Evolutionary conservation across 2,113 vertebrate species (phyloP).

Genomic region (Excalfactoria chinensis): DNA sequence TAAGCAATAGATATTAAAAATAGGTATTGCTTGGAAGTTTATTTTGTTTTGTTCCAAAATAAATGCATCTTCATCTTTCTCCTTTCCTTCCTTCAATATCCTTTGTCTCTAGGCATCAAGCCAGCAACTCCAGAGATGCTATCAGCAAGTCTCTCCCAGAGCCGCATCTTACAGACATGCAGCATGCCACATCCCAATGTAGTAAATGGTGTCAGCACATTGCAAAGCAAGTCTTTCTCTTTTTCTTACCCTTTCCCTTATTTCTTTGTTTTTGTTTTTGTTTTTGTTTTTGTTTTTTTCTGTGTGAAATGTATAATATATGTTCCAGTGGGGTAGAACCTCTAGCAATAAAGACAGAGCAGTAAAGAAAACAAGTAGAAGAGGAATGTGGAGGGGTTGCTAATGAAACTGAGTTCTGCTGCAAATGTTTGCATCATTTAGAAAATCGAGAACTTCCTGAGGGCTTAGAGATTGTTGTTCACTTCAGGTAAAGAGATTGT

Average conservation of each 20-base stretch:
- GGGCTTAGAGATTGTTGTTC: background rate
- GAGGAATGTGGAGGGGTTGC: background rate
- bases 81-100: background rate
- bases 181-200: slow-evolving; percentile 82
- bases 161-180: slow-evolving; percentile 84
- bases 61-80: background rate
- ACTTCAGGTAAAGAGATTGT: background rate
- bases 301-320: background rate
- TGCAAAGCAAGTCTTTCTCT: slow-evolving; percentile 79
- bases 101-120: slow-evolving; percentile 55
- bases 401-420: background rate
- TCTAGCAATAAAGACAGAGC: accelerated
- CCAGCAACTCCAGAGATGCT: slow-evolving; percentile 84
- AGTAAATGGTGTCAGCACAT: slow-evolving; percentile 82
- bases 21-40: background rate
- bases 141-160: slow-evolving; percentile 88
- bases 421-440: background rate
- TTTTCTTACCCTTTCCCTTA: background rate
- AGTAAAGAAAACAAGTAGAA: background rate
- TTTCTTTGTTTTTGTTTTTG: background rate
- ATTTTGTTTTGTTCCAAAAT: background rate
- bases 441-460: background rate
- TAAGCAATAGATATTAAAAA: background rate
- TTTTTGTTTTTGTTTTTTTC: background rate
- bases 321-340: background rate